A percentile compares a stretch with the other conserved stretches of the same genome.
Conservation (phyloP, 2,113 vertebrate genomes). For the Serilophus lunatus region DNA sequence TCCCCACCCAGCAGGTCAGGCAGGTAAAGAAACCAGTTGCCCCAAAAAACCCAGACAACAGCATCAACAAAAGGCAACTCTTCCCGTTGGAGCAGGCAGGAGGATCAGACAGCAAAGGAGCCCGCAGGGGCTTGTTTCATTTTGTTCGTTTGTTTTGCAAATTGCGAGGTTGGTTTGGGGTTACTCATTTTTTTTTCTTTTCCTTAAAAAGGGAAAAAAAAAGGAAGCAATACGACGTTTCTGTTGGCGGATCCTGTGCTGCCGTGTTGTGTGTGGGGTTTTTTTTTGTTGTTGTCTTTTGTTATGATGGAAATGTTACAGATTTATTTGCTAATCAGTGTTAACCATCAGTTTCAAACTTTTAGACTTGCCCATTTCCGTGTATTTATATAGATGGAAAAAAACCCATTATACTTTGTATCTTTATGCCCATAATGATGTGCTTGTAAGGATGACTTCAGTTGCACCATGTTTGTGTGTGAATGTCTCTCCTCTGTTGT, state of each 20-base stretch:
- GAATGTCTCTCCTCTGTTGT: conserved; percentile 76
- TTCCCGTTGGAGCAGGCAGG: conserved; percentile 53
- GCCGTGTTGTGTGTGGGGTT: neutral
- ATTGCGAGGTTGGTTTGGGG: conserved; percentile 44
- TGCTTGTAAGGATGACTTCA: conserved; percentile 60
- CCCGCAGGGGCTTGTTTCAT: conserved; percentile 62
- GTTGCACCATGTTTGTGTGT: conserved; percentile 62
- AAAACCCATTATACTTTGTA: conserved; percentile 79
- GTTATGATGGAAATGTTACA: conserved; percentile 29
- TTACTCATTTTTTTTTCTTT: neutral
- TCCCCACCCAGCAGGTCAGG: conserved; percentile 51
- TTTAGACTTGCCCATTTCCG: conserved; percentile 34
- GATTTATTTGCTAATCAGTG: conserved; percentile 62
- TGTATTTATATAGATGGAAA: conserved; percentile 84
- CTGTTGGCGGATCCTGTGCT: neutral
- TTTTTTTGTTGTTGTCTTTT: neutral
- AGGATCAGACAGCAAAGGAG: conserved; percentile 58
- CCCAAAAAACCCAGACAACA: conserved; percentile 48
- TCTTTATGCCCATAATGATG: conserved; percentile 68
- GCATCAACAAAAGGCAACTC: conserved; percentile 31
- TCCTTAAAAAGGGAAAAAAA: neutral
- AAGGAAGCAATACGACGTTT: conserved; percentile 27
- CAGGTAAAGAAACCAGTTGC: conserved; percentile 36
- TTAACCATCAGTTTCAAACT: conserved; percentile 49
- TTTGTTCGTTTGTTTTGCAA: conserved; percentile 62